Percentiles rank a stretch among this genome's conserved stretches.
Evolutionary conservation across 2,797 vertebrate genomes (phyloP).

Genomic region (Tarsius wallacei): DNA sequence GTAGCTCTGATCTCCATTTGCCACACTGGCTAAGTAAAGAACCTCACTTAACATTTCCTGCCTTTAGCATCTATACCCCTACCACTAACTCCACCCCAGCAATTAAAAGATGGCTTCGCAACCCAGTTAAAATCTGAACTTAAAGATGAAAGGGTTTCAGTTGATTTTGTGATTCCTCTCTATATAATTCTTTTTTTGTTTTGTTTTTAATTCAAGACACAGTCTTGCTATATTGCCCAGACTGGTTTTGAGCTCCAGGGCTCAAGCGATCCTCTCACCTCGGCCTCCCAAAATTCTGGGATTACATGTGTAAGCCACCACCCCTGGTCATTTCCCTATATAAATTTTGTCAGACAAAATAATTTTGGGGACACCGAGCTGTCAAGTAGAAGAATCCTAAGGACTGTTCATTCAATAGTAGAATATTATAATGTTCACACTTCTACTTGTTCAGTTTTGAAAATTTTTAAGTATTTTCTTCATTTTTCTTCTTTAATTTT

Average conservation of each 20-base stretch:
- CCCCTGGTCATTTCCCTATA: too few relatives aligned
- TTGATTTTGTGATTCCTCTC: background rate
- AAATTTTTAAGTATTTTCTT: constrained; percentile 11
- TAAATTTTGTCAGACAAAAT: background rate
- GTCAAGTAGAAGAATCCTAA: background rate
- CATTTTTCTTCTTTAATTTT: background rate
- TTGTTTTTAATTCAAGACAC: too few relatives aligned
- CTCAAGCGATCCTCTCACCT: too few relatives aligned
- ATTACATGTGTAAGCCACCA: too few relatives aligned
- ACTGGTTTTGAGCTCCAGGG: too few relatives aligned
- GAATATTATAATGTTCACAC: background rate
- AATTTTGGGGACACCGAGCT: background rate
- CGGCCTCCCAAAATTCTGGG: too few relatives aligned
- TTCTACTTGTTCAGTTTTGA: background rate
- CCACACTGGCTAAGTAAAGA: background rate
- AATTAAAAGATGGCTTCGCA: background rate
- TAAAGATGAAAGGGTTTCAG: background rate
- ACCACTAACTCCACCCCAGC: too few relatives aligned
- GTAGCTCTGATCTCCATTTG: background rate
- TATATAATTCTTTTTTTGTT: background rate
- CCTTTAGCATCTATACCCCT: background rate
- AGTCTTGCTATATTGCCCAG: too few relatives aligned
- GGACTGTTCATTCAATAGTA: background rate
- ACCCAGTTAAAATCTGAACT: background rate
- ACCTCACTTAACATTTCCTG: background rate